Base-by-base conservation (phyloP, 2,888 invertebrate genomes). In the Drosophila aldrichi region DNA sequence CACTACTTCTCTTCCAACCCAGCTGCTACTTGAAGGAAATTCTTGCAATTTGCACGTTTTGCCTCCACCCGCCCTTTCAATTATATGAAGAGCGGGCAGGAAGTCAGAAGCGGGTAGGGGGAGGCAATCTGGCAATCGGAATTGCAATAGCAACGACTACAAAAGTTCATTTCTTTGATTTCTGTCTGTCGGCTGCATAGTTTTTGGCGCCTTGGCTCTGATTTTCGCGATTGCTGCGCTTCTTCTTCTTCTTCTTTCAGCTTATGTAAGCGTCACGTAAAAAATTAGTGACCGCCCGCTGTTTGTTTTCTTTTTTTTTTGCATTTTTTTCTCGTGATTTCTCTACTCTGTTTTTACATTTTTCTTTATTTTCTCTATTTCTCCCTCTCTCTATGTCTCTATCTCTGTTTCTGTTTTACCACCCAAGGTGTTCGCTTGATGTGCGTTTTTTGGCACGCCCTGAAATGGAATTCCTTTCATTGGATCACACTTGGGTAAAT, bases 271-370 rank as follows among this genome's bases (percentile, higher is more conserved):
- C 67, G 70, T 82, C 88, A 84, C 88, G 88, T 84, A 88, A 88
- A 88, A 84, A 84, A 88, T 88, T 82, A 88, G 81, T 85, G 74
- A 84, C 85, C 88, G 57, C 84, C 84, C 87, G 88, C 74, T 81
- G 84, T 80, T 84, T 70, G 79, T 60, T 66, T 48, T 46, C 3
- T 22, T 84, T 70, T 76, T 59, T 66, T 48, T 41, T 55, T n/a
- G n/a, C 40, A 4, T 73, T 70, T 51, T 60, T 43, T 49, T 63
- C 51, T 63, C 59, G 22, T 57, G 22, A 54, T 59, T 32, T 49
- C 48, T 41, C 48, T 51, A 29, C 34, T 51, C 38, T 59, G 52
- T 58, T 54, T 44, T 68, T 61, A 16, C 20, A 41, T 18, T 41
- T 57, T 44, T 41, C 22, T 40, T 16, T 2, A 34, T 25, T 10